phyloP scores from a whole-genome alignment of 2,888 invertebrate species.

The Protula sp. region DNA sequence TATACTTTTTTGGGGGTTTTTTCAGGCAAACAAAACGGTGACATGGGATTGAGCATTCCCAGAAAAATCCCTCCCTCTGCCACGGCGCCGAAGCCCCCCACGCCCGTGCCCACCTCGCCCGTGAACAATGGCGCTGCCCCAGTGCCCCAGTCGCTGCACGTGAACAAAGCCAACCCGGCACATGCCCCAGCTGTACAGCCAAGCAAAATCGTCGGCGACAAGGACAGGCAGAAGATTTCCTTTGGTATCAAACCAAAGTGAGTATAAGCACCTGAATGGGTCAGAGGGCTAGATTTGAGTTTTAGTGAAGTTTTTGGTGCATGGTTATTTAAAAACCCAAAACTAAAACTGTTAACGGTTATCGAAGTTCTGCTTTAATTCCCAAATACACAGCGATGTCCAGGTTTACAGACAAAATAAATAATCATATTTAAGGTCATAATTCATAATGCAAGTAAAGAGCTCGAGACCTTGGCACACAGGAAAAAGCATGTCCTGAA shows the following conservation, averaged over 20 bases:
- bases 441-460: neutral
- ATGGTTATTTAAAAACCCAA: too few relatives aligned
- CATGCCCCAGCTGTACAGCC: too few relatives aligned
- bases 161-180: too few relatives aligned
- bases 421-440: constrained; percentile 2
- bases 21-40: neutral
- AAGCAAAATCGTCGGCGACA: neutral
- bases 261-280: too few relatives aligned
- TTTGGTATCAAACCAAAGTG: constrained; percentile 29
- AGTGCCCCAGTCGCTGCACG: constrained; percentile 5
- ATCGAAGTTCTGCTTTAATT: too few relatives aligned
- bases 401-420: constrained; percentile 5
- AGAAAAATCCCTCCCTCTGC: too few relatives aligned
- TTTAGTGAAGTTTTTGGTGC: too few relatives aligned
- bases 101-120: neutral
- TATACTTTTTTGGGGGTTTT: neutral
- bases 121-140: neutral
- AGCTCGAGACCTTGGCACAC: neutral
- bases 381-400: too few relatives aligned
- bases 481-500: too few relatives aligned
- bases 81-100: too few relatives aligned
- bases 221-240: constrained; percentile 32
- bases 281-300: too few relatives aligned
- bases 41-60: neutral
- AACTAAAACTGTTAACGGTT: too few relatives aligned